These are phyloP conservation scores for Hapalemur alaotrensis DNA, from an alignment of 2,797 vertebrate genomes.

Conservation along the genomic window DNA sequence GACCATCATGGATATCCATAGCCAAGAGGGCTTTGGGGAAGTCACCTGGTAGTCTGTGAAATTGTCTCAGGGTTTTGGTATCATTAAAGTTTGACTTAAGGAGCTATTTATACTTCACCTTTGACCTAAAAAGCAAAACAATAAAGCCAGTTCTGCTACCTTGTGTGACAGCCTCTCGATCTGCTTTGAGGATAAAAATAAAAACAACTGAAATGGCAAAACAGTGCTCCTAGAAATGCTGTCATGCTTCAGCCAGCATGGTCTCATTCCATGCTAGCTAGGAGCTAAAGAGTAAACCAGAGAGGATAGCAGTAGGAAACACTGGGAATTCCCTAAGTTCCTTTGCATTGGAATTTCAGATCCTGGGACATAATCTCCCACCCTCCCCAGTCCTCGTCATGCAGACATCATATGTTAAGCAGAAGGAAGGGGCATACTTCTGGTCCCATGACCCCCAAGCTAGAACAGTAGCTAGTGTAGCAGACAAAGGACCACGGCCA, in stretches of 20 bases:
- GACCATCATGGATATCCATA: not conserved
- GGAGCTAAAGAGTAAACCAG: not conserved
- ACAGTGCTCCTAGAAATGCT: not conserved
- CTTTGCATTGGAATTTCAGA: not conserved
- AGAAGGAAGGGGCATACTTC: not conserved
- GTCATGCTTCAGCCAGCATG: fast-evolving
- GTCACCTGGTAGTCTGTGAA: not conserved
- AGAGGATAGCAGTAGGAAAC: not conserved
- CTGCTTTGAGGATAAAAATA: conserved; percentile 34
- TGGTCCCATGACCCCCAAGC: not conserved
- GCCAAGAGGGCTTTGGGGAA: not conserved
- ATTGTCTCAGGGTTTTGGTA: not conserved
- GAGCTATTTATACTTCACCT: conserved; percentile 9
- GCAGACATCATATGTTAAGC: not conserved
- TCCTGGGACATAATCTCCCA: not conserved
- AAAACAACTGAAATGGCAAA: not conserved
- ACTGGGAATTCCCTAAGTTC: not conserved
- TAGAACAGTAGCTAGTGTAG: not conserved
- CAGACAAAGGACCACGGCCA: not conserved
- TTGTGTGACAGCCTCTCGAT: not conserved
- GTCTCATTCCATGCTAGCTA: not conserved
- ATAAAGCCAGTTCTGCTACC: not conserved
- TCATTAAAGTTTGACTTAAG: not conserved
- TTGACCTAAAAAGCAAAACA: conserved; percentile 5
- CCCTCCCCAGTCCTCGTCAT: not conserved